phyloP scores from a whole-genome alignment of 2,113 vertebrate species.

The Campylomormyrus tamandua region DNA sequence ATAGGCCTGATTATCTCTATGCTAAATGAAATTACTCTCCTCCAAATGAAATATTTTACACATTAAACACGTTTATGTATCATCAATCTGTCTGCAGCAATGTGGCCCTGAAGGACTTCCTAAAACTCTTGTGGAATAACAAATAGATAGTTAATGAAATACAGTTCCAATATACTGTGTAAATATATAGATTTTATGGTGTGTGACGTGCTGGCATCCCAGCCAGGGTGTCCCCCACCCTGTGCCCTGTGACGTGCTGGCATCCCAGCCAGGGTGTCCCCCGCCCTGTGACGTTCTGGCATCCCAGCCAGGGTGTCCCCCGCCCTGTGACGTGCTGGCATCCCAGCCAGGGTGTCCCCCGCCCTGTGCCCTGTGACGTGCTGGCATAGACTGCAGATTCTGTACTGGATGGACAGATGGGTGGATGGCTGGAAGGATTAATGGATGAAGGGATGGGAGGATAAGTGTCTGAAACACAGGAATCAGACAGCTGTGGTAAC shows the following conservation, averaged over 20 bases:
- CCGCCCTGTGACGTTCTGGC: no score
- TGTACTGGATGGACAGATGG: not conserved
- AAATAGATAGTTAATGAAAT: not conserved
- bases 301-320: no score
- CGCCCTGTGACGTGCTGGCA: no score
- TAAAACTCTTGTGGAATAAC: not conserved
- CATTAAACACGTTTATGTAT: not conserved
- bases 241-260: no score
- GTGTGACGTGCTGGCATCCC: not conserved
- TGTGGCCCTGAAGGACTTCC: not conserved
- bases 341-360: no score
- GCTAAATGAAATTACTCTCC: not conserved
- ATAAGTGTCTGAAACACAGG: not conserved
- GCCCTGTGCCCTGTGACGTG: no score
- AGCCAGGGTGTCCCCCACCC: no score
- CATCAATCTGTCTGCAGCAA: not conserved
- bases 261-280: no score
- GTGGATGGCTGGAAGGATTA: not conserved
- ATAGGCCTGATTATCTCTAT: not conserved
- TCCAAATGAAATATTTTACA: not conserved
- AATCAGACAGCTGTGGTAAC: not conserved
- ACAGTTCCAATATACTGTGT: not conserved
- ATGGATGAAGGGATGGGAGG: not conserved
- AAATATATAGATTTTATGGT: not conserved
- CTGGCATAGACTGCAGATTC: not conserved